Evolutionary conservation across 2,888 invertebrate species (phyloP).

Genomic region (Sipha maydis): DNA sequence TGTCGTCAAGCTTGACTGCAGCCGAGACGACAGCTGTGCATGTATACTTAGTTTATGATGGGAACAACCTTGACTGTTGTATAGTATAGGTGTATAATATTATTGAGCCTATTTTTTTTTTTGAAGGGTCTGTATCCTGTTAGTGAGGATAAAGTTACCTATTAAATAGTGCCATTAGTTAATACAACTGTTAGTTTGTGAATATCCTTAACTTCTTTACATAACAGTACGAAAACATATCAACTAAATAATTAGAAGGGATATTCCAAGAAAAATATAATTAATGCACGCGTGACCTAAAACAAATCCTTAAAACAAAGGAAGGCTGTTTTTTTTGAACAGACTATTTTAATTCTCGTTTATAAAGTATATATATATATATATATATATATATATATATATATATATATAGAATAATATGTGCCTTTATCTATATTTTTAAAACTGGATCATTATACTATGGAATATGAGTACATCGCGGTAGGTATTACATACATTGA

Average conservation of each 20-base stretch:
- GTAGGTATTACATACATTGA: too few relatives aligned
- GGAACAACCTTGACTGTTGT: conserved; percentile 44
- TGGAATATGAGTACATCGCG: conserved; percentile 8
- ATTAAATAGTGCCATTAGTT: conserved; percentile 9
- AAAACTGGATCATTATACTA: not conserved
- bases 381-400: too few relatives aligned
- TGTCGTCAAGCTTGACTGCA: conserved; percentile 25
- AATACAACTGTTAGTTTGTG: not conserved
- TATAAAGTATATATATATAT: too few relatives aligned
- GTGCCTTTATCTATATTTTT: not conserved
- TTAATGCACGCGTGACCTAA: not conserved
- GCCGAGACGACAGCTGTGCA: conserved; percentile 32
- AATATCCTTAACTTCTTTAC: too few relatives aligned
- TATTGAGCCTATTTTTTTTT: not conserved
- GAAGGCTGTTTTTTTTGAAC: not conserved
- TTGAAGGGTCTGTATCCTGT: too few relatives aligned
- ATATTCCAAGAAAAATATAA: not conserved
- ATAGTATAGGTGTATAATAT: not conserved
- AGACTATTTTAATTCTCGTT: not conserved
- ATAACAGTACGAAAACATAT: too few relatives aligned
- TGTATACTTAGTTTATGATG: conserved; percentile 17
- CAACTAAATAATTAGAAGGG: too few relatives aligned
- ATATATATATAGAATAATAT: not conserved
- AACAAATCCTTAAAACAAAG: not conserved
- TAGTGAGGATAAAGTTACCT: not conserved